Base-by-base conservation (phyloP, 2,888 invertebrate genomes). In the Ornithoptera alexandrae region DNA sequence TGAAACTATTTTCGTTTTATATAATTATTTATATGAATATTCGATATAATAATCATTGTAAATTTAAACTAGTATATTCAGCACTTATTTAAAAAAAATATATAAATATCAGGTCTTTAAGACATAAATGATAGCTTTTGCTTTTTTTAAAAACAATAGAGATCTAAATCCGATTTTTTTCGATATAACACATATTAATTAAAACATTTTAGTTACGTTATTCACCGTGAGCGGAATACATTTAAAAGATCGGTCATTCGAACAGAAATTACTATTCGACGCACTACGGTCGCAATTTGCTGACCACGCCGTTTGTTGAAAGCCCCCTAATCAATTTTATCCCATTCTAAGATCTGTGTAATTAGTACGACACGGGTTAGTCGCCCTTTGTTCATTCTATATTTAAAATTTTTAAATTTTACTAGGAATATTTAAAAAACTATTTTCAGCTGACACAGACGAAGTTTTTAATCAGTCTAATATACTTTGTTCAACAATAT, bases 171-270 rank as follows among this genome's bases (percentile, higher is more conserved):
- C 15, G 1, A 12, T 46, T 15, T 46, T 17, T 3, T 46, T 46
- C 18, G 2, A n/a, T 53, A 6, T 4, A 12, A 65, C 42, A 22
- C 46, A 24, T 12, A 17, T 39, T 66, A 30, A 30, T 30, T 12
- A 30, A 60, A 46, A 60, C 50, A 30, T 50, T 50, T 60, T 42
- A 60, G 42, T 60, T 30, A 30, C 50, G 20, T 59, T 50, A 66
- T 66, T 66, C 15, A 59, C 46, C 50, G 46, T 30, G 30, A 10
- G 46, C n/a, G 20, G 24, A 18, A 53, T 53, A 67, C 66, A 53
- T 53, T 60, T 56, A 46, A 72, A 73, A 73, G 69, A 70, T 69
- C 71, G 72, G 71, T 64, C 64, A 59, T 53, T 50, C 59, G 59
- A 64, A 64, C 68, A 53, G 50, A 53, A 68, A 68, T 68, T 68